A percentile compares a stretch with the other conserved stretches of the same genome.
phyloP scores from a whole-genome alignment of 2,888 invertebrate species.

The Ganaspis brasiliensis region DNA sequence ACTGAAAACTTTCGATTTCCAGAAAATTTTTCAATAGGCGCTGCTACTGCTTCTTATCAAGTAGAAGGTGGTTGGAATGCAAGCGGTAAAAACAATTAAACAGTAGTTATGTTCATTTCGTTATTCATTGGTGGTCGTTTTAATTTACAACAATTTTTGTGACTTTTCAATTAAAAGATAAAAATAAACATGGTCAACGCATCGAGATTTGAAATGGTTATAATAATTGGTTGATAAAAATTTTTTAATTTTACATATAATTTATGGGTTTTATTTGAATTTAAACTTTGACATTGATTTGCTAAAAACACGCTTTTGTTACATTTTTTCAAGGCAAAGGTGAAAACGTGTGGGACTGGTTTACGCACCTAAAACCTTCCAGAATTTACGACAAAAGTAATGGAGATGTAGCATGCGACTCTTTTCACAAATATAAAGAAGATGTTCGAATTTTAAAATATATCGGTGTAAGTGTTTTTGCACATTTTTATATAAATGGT shows the following conservation, averaged over 20 bases:
- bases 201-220: too few species aligned
- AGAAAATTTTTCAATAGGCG: constrained; percentile 81
- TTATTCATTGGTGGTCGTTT: too few species aligned
- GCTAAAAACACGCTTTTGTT: background rate
- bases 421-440: constrained; percentile 85
- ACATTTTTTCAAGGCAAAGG: constrained; percentile 54
- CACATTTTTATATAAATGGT: background rate
- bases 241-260: too few species aligned
- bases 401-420: constrained; percentile 86
- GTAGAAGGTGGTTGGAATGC: constrained; percentile 83
- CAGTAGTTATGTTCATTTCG: background rate
- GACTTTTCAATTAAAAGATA: too few species aligned
- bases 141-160: too few species aligned
- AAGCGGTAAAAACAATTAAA: constrained; percentile 51
- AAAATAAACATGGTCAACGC: too few species aligned
- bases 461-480: constrained; percentile 56
- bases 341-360: constrained; percentile 83
- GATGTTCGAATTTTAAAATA: constrained; percentile 62
- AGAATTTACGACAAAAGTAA: constrained; percentile 83
- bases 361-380: constrained; percentile 81
- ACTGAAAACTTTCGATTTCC: background rate
- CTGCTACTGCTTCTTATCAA: constrained; percentile 84
- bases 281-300: background rate
- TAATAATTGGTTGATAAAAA: too few species aligned
- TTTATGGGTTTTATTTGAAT: too few species aligned